These are phyloP conservation scores for Hormaphis cornu DNA, from an alignment of 1,140 invertebrate species.

Conservation along the genomic window DNA sequence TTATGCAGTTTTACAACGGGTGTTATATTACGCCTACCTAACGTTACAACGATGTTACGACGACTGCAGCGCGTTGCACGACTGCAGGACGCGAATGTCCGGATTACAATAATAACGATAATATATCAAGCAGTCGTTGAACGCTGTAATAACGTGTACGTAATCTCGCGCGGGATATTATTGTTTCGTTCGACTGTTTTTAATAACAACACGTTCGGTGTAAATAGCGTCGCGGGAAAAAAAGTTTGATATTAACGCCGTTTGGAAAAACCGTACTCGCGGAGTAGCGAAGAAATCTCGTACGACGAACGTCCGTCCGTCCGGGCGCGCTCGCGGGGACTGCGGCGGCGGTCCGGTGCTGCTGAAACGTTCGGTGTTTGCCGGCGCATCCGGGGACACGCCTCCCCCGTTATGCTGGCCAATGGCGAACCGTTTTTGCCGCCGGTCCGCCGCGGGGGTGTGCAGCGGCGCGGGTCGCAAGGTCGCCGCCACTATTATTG, in stretches of 20 bases:
- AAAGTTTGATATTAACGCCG: neutral
- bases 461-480: neutral
- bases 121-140: too few species aligned
- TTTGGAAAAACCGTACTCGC: neutral
- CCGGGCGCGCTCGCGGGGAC: neutral
- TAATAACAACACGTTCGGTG: too few species aligned
- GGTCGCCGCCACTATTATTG: too few species aligned
- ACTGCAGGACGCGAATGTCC: too few species aligned
- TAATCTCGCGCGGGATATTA: too few species aligned
- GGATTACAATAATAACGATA: too few species aligned
- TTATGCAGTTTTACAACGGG: neutral
- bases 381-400: neutral
- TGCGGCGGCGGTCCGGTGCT: neutral
- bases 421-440: neutral
- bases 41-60: too few species aligned
- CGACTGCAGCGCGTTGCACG: too few species aligned
- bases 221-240: neutral
- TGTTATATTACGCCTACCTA: too few species aligned
- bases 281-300: neutral
- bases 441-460: neutral
- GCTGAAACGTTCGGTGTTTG: slow-evolving; percentile 15
- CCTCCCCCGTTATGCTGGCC: neutral
- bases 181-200: too few species aligned
- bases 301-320: neutral
- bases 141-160: too few species aligned